Evolutionary conservation across 2,113 vertebrate species (phyloP), one percentile per base, ranked within the genome.

Genomic region (Callospermophilus lateralis): DNA sequence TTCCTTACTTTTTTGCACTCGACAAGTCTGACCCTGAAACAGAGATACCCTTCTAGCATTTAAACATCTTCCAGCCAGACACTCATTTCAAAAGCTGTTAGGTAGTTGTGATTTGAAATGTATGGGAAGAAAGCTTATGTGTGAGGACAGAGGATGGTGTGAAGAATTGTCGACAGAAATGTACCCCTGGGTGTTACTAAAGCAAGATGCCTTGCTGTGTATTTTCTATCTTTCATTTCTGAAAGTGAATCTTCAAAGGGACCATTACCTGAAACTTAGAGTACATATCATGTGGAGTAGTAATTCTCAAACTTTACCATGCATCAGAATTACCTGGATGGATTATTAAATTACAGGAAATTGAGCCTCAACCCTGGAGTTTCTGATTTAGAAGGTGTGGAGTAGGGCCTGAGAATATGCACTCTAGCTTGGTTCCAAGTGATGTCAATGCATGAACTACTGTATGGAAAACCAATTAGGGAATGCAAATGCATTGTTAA

Each of bases 1-100:
- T 92, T 37, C 93, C 97, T 98, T n/a, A 67, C 84, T 97, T 98
- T 70, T 97, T 97, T 96, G 89, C 63, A 0, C 88, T 53, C 72
- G 53, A 83, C 90, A 72, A 94, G 91, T 95, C 53, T 53, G 34
- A 37, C 81, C 95, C 28, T n/a, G 73, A 96, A 94, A 94, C 67
- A 94, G 73, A 86, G 76, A 48, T 86, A 42, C 70, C 92, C 80
- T 86, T 74, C 8, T 45, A 11, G 30, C 73, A 37, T 87, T 81
- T 93, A 67, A 77, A 96, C 77, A 51, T 67, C 24, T 90, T 53
- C 53, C 67, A n/a, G 48, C 39, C 70, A 91, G 70, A 39, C 12
- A 72, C 28, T 90, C 45, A 67, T 78, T 95, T 93, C 39, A 93
- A 84, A 89, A 87, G 32, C 13, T 90, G 28, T 85, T 94, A 37